These are phyloP conservation scores for Felis catus DNA, from an alignment of 2,113 vertebrate species.

Conservation along the genomic window F.catus_Fca126_mat1.0 CM031412.1:186167001-186167500, in stretches of 20 bases:
- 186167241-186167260: not conserved
- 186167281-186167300: not conserved
- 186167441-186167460: not conserved
- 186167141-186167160: not conserved
- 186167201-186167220: not conserved
- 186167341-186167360: not conserved
- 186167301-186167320: not conserved
- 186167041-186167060: not conserved
- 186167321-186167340: not conserved
- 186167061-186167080: not conserved
- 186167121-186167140: not conserved
- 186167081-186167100: not conserved
- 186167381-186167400: not conserved
- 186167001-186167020: not conserved
- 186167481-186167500: not conserved
- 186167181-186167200: not conserved
- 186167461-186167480: not conserved
- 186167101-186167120: not conserved
- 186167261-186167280: not conserved
- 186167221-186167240: not conserved
- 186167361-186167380: not conserved
- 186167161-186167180: not conserved
- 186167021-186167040: not conserved
- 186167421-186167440: not conserved
- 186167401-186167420: not conserved